Percentiles rank a stretch among this genome's conserved stretches.
Conservation (phyloP, 2,113 vertebrate species). For the Zeus faber region DNA sequence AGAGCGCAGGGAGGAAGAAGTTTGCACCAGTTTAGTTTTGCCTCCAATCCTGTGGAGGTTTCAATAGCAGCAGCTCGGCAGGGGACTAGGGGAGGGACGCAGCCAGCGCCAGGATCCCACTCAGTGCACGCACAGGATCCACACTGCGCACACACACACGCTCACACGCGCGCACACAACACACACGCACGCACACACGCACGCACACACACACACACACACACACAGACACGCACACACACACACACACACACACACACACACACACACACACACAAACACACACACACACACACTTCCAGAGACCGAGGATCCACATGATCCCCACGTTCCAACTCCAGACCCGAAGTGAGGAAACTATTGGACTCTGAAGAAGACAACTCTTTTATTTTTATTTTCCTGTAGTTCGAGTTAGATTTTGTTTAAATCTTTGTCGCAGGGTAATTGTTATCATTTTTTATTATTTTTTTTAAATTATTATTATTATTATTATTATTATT, state of each 20-base stretch:
- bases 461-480: slow-evolving; percentile 19
- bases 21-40: slow-evolving; percentile 63
- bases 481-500: slow-evolving; percentile 5
- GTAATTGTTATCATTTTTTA: too few relatives aligned
- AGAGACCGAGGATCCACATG: too few relatives aligned
- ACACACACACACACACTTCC: slow-evolving; percentile 42
- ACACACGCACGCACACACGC: too few relatives aligned
- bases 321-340: slow-evolving; percentile 44
- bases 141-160: slow-evolving; percentile 37
- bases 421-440: too few relatives aligned
- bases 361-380: slow-evolving; percentile 52
- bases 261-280: slow-evolving; percentile 1
- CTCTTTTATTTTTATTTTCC: slow-evolving; percentile 24
- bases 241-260: background rate
- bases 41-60: slow-evolving; percentile 69
- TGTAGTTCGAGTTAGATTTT: slow-evolving; percentile 9
- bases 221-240: background rate
- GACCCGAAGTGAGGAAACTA: slow-evolving; percentile 56
- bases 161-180: too few relatives aligned
- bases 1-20: slow-evolving; percentile 49
- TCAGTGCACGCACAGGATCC: slow-evolving; percentile 69
- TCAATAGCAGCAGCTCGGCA: slow-evolving; percentile 71
- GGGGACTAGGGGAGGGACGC: slow-evolving; percentile 72
- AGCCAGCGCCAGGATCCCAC: too few relatives aligned
- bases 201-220: too few relatives aligned